Percentiles rank a stretch among this genome's conserved stretches.
Evolutionary conservation across 1,140 invertebrate species (phyloP).

Genomic region (Stratiolaelaps scimitus): DNA sequence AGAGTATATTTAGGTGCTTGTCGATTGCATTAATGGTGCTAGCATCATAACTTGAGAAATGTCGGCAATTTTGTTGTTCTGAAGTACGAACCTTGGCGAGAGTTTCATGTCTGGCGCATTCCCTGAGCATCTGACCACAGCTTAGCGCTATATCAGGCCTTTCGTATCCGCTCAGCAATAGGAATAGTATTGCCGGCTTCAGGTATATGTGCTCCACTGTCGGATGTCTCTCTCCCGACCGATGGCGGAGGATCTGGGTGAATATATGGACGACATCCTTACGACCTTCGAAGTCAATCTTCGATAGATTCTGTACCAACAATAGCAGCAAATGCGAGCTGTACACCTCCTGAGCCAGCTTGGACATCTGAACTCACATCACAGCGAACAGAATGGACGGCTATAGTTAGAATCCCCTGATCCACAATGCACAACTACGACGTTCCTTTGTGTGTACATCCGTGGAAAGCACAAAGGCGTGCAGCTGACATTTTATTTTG

Average conservation of each 20-base stretch:
- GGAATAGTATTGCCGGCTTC: slow-evolving; percentile 91
- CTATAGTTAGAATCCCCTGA: slow-evolving; percentile 45
- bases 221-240: slow-evolving; percentile 90
- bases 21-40: too few species aligned
- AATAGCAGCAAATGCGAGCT: slow-evolving; percentile 82
- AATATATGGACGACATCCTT: slow-evolving; percentile 99
- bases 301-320: slow-evolving; percentile 81
- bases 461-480: too few species aligned
- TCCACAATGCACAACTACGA: too few species aligned
- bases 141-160: slow-evolving; percentile 97
- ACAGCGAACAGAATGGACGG: slow-evolving; percentile 32
- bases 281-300: slow-evolving; percentile 97
- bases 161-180: slow-evolving; percentile 93
- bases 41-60: too few species aligned
- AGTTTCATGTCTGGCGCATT: slow-evolving; percentile 93
- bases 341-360: slow-evolving; percentile 69
- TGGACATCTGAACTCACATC: slow-evolving; percentile 81
- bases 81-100: slow-evolving; percentile 57
- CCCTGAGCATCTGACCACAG: slow-evolving; percentile 95
- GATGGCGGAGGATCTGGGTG: slow-evolving; percentile 91
- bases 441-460: too few species aligned
- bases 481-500: too few species aligned
- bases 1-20: too few species aligned
- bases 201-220: slow-evolving; percentile 98
- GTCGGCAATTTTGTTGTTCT: too few species aligned